Evolutionary conservation across 2,113 vertebrate genomes (phyloP).

Genomic region (Osmerus eperlanus): DNA sequence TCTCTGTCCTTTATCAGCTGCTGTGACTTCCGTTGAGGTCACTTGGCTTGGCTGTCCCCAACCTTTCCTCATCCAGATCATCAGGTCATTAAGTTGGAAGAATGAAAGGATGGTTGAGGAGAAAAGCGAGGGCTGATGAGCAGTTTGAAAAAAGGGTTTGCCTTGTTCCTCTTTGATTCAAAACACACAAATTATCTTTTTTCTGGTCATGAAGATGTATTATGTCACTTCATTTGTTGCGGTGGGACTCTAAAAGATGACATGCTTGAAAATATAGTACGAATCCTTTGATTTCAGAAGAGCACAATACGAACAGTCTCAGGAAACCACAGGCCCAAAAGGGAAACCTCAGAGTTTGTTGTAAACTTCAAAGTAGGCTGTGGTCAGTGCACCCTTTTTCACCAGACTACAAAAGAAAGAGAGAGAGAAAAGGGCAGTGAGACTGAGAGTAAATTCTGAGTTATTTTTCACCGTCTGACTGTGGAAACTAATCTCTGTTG

Average conservation of each 20-base stretch:
- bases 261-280: too few species aligned
- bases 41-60: conserved; percentile 31
- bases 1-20: conserved; percentile 47
- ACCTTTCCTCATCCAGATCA: conserved; percentile 23
- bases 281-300: too few species aligned
- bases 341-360: conserved; percentile 53
- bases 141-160: not conserved
- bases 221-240: too few species aligned
- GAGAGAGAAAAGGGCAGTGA: conserved; percentile 38
- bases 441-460: conserved; percentile 4
- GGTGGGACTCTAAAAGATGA: too few species aligned
- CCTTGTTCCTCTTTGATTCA: not conserved
- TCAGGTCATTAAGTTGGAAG: conserved; percentile 36
- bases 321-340: conserved; percentile 69
- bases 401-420: conserved; percentile 72
- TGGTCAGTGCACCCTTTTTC: conserved; percentile 75
- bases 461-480: not conserved
- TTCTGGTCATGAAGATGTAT: too few species aligned
- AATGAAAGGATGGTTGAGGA: conserved; percentile 13
- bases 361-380: conserved; percentile 73
- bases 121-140: not conserved
- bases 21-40: conserved; percentile 52
- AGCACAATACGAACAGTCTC: conserved; percentile 60
- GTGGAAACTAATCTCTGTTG: conserved; percentile 22
- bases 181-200: too few species aligned